Evolutionary conservation across 2,797 vertebrate genomes (phyloP).

Genomic region (Euthynnus affinis): DNA sequence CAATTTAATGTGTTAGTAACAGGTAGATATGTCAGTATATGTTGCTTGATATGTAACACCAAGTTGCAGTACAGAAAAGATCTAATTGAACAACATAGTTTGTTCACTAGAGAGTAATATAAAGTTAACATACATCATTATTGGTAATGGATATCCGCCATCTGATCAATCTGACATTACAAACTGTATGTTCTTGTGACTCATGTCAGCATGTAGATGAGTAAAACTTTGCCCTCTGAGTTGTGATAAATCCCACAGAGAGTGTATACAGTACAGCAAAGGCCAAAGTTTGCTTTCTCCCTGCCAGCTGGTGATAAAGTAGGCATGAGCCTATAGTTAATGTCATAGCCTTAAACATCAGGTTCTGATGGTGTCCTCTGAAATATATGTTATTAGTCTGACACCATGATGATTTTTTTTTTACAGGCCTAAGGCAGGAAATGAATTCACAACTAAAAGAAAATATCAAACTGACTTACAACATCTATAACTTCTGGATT

Average conservation of each 20-base stretch:
- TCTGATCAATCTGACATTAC: not conserved
- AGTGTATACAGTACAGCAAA: not conserved
- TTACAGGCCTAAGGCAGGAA: not conserved
- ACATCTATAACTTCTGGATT: not conserved
- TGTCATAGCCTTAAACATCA: not conserved
- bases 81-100: too few species aligned
- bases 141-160: too few species aligned
- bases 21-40: too few species aligned
- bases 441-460: not conserved
- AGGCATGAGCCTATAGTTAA: not conserved
- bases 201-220: not conserved
- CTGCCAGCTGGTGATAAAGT: not conserved
- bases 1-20: too few species aligned
- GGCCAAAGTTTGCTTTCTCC: conserved; percentile 27
- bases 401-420: not conserved
- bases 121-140: not conserved
- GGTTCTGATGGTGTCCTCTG: not conserved
- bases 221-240: conserved; percentile 35
- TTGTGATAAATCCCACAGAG: conserved; percentile 32
- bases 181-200: not conserved
- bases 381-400: not conserved
- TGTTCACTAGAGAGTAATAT: not conserved
- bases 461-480: conserved; percentile 13
- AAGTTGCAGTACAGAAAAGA: not conserved
- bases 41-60: not conserved